These are phyloP conservation scores for Capromys pilorides DNA, from an alignment of 2,797 vertebrate species.

Conservation along the genomic window DNA sequence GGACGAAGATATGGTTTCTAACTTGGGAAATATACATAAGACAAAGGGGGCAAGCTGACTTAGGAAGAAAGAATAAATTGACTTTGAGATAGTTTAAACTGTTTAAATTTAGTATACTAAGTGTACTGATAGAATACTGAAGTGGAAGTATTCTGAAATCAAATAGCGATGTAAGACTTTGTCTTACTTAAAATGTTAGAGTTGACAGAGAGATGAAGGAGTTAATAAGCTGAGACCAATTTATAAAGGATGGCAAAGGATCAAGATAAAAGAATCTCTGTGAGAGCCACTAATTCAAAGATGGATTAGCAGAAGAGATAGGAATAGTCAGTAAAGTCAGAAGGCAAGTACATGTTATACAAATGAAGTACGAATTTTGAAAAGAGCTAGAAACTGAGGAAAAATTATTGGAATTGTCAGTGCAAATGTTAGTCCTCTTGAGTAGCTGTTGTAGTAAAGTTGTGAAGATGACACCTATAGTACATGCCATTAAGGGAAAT, in stretches of 20 bases:
- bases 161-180: not conserved
- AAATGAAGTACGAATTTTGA: slow-evolving; percentile 40
- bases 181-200: not conserved
- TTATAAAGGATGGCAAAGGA: not conserved
- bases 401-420: not conserved
- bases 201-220: not conserved
- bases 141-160: slow-evolving; percentile 42
- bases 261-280: slow-evolving; percentile 12
- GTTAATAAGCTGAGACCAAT: not conserved
- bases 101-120: not conserved
- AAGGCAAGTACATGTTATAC: not conserved
- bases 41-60: not conserved
- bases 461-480: not conserved
- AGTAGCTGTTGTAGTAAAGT: not conserved
- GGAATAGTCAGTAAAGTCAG: not conserved
- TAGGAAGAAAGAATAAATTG: slow-evolving; percentile 14
- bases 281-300: not conserved
- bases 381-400: not conserved
- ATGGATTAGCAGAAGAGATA: not conserved
- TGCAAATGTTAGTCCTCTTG: not conserved
- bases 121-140: not conserved
- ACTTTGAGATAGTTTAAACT: slow-evolving; percentile 37
- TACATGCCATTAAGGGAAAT: not conserved
- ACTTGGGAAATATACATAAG: not conserved
- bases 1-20: not conserved